Percentiles rank a stretch among this genome's conserved stretches.
phyloP scores from a whole-genome alignment of 2,113 vertebrate species.

The Pachycephala philippinensis region DNA sequence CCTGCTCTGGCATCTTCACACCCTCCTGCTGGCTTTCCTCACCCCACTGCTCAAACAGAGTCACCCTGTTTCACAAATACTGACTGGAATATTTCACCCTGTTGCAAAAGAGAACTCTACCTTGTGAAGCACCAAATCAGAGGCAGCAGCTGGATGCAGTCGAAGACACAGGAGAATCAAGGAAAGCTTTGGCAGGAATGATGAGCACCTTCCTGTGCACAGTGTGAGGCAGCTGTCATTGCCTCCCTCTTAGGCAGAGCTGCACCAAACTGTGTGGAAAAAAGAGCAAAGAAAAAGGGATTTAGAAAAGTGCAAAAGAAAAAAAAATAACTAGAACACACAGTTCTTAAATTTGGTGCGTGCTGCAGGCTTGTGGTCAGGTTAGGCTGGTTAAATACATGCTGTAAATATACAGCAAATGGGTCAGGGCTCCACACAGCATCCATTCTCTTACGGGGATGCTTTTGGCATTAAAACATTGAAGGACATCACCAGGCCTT shows the following conservation, averaged over 20 bases:
- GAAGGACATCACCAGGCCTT: neutral
- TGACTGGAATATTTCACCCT: neutral
- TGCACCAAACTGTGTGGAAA: fast-evolving
- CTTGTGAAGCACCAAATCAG: neutral
- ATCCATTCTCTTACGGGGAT: neutral
- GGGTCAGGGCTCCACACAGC: neutral
- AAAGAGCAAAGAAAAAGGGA: neutral
- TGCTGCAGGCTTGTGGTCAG: neutral
- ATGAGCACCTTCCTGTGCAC: neutral
- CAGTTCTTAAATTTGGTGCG: neutral
- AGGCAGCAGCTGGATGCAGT: neutral
- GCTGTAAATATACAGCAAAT: neutral
- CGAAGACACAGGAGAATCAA: neutral
- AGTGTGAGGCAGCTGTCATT: fast-evolving
- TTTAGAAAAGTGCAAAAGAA: neutral
- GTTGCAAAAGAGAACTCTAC: neutral
- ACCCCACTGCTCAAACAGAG: neutral
- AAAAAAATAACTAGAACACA: neutral
- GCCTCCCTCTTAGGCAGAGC: neutral
- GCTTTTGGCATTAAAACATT: neutral
- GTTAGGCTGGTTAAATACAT: neutral
- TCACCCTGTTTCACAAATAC: neutral
- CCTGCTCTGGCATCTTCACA: neutral
- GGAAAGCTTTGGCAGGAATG: neutral
- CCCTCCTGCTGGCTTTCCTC: neutral